phyloP scores from a whole-genome alignment of 1,140 invertebrate species.

The Goniozus legneri region DNA sequence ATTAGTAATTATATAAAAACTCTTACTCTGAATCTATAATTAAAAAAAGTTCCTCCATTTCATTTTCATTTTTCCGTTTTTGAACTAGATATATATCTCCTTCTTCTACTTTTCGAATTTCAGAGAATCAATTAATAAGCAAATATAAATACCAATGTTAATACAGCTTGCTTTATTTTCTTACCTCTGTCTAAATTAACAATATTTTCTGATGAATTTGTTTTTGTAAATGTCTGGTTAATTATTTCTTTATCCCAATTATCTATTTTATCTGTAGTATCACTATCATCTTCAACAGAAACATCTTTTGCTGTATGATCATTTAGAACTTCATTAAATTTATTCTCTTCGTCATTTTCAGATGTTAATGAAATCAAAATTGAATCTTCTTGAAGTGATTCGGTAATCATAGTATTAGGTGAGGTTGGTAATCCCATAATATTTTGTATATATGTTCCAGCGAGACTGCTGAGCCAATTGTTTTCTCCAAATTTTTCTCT shows the following conservation, averaged over 20 bases:
- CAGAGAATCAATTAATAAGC: constrained; percentile 1
- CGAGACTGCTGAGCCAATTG: constrained; percentile 60
- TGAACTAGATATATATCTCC: constrained; percentile 44
- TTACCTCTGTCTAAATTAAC: not conserved
- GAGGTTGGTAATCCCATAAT: constrained; percentile 53
- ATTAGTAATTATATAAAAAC: constrained; percentile 8
- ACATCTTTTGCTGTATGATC: not conserved
- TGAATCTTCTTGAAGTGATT: not conserved
- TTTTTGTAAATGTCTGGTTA: not conserved
- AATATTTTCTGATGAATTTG: not conserved
- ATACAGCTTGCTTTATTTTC: not conserved
- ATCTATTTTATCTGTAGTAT: not conserved
- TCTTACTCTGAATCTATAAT: constrained; percentile 43
- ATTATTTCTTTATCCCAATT: not conserved
- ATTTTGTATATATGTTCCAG: constrained; percentile 55
- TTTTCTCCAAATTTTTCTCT: constrained; percentile 58
- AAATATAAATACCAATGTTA: not conserved
- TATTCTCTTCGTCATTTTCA: constrained; percentile 7
- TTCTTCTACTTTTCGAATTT: constrained; percentile 25
- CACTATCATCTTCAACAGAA: not conserved
- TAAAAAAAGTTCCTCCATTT: constrained; percentile 46
- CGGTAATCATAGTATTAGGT: constrained; percentile 3
- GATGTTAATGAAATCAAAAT: not conserved
- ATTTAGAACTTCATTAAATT: not conserved
- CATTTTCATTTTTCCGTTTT: constrained; percentile 33